Evolutionary conservation across 2,888 invertebrate genomes (phyloP).

Genomic region (Tribolium freemani): DNA sequence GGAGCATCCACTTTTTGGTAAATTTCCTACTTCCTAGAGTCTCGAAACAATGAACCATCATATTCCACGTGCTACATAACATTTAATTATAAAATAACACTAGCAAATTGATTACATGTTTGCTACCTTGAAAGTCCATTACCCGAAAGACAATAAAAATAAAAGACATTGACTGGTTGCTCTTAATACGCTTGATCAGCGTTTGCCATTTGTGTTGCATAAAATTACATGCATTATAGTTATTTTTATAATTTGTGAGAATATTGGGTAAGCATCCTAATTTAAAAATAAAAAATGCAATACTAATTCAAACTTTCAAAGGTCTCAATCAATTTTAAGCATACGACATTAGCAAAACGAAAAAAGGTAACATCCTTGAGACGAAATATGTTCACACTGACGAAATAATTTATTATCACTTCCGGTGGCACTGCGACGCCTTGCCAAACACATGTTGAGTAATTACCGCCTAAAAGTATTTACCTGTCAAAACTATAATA

Average conservation of each 20-base stretch:
- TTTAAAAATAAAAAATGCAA: background rate
- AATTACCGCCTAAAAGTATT: background rate
- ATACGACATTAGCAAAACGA: background rate
- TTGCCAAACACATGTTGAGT: conserved; percentile 26
- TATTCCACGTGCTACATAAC: background rate
- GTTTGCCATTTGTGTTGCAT: too few species aligned
- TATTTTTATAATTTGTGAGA: too few species aligned
- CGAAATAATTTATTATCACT: conserved; percentile 17
- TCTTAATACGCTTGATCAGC: too few species aligned
- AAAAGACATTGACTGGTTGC: too few species aligned
- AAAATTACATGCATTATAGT: too few species aligned
- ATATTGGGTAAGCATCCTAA: too few species aligned
- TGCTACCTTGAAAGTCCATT: too few species aligned
- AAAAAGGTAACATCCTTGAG: background rate
- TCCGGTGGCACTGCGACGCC: conserved; percentile 2
- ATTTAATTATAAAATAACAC: background rate
- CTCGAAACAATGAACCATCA: too few species aligned
- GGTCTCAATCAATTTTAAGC: background rate
- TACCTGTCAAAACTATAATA: background rate
- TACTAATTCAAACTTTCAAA: background rate
- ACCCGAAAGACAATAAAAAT: too few species aligned
- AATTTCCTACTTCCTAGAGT: too few species aligned
- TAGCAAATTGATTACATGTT: background rate
- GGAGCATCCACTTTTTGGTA: too few species aligned
- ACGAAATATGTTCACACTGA: background rate